Base-by-base conservation (phyloP, 2,113 vertebrate species). In the Pogona vitticeps region DNA sequence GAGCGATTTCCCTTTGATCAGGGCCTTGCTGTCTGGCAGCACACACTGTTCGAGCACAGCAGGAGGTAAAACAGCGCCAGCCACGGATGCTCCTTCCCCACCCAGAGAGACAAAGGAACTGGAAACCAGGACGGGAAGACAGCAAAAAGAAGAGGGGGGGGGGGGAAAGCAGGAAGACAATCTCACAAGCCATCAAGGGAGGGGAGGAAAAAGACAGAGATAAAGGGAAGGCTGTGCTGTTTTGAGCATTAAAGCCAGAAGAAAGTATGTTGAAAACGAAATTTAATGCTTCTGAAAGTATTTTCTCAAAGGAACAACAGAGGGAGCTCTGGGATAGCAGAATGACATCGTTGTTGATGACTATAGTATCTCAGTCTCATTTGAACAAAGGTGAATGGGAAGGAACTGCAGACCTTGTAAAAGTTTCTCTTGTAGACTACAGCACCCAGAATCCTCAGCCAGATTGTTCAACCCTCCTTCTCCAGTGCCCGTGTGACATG, bases 1-100 rank as follows among this genome's bases (percentile, higher is more conserved):
- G 63, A 14, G 26, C 31, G 61, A 71, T 79, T 79, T 36, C 67
- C 18, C 10, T 88, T 78, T 78, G 81, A 83, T 83, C 67, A 42
- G 38, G 2, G 8, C 31, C 67, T 52, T 20, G 81, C 75, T 63
- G n/a, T n/a, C 81, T 63, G 31, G 52, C 36, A 72, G 81, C 67
- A 12, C 75, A 71, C 65, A 28, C 81, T 83, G 56, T 72, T 77
- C 8, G 33, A 31, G 56, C 52, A 3, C 86, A 63, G 65, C 65
- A 42, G 75, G 80, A 71, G 40, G 56, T 23, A 61, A 83, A 79
- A 83, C 65, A 52, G 61, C 56, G 9, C 73, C 23, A 65, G 46
- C 52, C 56, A 63, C 38, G 56, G n/a, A 61, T 58, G 8, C 14
- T 26, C 21, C 40, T n/a, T 68, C 42, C 38, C 33, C 63, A 36